A percentile compares a stretch with the other conserved stretches of the same genome.
Evolutionary conservation across 2,888 invertebrate species (phyloP).

Genomic region (Cinara cedri): DNA sequence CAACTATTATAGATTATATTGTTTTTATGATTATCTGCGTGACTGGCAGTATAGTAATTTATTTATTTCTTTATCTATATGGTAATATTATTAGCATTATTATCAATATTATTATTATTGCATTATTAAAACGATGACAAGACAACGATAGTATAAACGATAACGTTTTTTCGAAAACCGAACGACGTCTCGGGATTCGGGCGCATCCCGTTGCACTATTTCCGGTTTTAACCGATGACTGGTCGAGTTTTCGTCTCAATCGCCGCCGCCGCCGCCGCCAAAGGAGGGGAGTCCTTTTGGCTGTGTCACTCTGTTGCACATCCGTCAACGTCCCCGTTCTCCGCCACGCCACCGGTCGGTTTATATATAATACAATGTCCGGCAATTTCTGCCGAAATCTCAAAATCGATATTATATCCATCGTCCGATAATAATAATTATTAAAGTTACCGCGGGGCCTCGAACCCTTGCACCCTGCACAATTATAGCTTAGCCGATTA

Average conservation of each 20-base stretch:
- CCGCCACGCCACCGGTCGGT: not conserved
- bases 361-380: not conserved
- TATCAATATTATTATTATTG: no score
- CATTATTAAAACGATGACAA: not conserved
- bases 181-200: constrained; percentile 7
- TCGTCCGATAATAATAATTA: not conserved
- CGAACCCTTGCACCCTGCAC: no score
- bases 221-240: constrained; percentile 53
- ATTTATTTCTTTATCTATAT: no score
- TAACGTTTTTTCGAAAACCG: constrained; percentile 9
- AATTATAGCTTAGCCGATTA: no score
- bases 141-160: constrained; percentile 14
- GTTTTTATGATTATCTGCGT: no score
- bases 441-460: no score
- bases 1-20: no score
- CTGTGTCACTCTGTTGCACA: constrained; percentile 55
- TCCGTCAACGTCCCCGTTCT: constrained; percentile 46
- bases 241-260: constrained; percentile 54
- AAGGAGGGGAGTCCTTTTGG: constrained; percentile 29
- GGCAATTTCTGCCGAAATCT: not conserved
- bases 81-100: no score
- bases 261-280: constrained; percentile 7
- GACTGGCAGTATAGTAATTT: no score
- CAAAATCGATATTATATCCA: constrained; percentile 24
- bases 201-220: constrained; percentile 16